Percentiles rank a stretch among this genome's conserved stretches.
Conservation (phyloP, 1,140 invertebrate species). For the Ostrea denselamellosa region DNA sequence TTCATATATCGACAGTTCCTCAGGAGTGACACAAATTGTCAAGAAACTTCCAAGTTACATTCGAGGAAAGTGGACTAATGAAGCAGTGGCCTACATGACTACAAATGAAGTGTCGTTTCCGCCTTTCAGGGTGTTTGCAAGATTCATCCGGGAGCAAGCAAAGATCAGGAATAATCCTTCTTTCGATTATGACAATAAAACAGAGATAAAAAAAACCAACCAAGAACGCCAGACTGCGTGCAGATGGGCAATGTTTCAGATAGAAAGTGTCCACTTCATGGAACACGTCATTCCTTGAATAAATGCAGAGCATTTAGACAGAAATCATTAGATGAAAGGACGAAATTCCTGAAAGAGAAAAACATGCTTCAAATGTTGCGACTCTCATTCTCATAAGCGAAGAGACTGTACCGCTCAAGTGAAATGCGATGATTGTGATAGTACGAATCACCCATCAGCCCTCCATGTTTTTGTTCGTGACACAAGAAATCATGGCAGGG, state of each 20-base stretch:
- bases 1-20: neutral
- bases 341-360: neutral
- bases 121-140: constrained; percentile 33
- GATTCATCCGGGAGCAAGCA: neutral
- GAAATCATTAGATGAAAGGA: constrained; percentile 19
- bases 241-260: too few relatives aligned
- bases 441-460: constrained; percentile 7
- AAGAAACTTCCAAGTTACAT: constrained; percentile 40
- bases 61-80: constrained; percentile 31
- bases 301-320: constrained; percentile 31
- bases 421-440: constrained; percentile 43
- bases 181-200: neutral
- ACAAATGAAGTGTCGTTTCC: constrained; percentile 24
- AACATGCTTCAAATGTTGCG: constrained; percentile 42
- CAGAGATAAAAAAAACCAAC: neutral
- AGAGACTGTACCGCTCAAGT: constrained; percentile 6
- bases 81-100: constrained; percentile 44
- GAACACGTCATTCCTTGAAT: neutral
- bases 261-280: constrained; percentile 25
- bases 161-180: neutral
- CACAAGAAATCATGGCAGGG: constrained; percentile 6
- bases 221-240: too few relatives aligned
- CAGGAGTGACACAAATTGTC: neutral
- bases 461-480: neutral
- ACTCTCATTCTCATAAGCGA: neutral